Conservation (phyloP, 2,888 invertebrate species). For the Euzophera pinguis region DNA sequence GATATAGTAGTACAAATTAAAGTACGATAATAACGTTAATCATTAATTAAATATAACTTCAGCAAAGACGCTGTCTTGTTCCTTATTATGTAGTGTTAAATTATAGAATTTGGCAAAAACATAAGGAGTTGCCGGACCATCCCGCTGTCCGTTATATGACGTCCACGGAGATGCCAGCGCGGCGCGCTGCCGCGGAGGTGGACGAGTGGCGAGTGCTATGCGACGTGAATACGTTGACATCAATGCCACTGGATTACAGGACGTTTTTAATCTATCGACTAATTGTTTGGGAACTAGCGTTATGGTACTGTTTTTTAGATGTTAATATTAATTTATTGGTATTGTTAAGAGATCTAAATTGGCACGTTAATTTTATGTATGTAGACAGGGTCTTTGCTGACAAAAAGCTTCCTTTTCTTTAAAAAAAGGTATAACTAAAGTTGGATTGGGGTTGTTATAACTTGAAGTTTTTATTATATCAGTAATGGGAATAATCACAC, state of each 20-base stretch:
- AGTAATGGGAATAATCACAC: slow-evolving; percentile 10
- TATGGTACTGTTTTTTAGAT: slow-evolving; percentile 11
- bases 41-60: neutral
- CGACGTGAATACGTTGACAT: slow-evolving; percentile 12
- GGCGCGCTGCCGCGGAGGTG: slow-evolving; percentile 16
- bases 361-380: slow-evolving; percentile 6
- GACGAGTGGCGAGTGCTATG: slow-evolving; percentile 18
- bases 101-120: slow-evolving; percentile 5
- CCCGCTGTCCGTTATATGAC: slow-evolving; percentile 4
- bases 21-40: neutral
- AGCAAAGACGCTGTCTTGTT: no score
- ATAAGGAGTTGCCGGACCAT: neutral
- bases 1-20: no score
- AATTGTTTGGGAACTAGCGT: slow-evolving; percentile 8
- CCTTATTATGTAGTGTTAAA: neutral
- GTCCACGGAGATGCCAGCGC: slow-evolving; percentile 3
- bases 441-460: neutral
- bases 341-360: neutral
- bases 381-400: slow-evolving; percentile 2
- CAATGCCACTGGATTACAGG: slow-evolving; percentile 12
- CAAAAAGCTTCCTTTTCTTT: slow-evolving; percentile 7
- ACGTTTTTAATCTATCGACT: slow-evolving; percentile 13
- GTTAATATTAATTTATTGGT: slow-evolving; percentile 11
- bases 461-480: slow-evolving; percentile 15
- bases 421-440: slow-evolving; percentile 12